Base-by-base conservation (phyloP, 2,888 invertebrate genomes). In the Nebria brevicollis region DNA sequence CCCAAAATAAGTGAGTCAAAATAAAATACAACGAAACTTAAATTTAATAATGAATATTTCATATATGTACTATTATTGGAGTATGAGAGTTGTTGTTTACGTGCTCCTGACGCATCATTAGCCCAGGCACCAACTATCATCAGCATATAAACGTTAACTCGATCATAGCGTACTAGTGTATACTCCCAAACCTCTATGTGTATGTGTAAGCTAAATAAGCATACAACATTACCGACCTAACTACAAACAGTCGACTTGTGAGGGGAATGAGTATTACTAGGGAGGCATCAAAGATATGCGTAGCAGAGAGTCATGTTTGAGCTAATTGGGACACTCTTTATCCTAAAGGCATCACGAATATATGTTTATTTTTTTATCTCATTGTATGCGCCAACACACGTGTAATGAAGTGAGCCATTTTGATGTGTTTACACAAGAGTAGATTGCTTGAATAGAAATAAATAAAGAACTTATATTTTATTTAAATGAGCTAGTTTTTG, bases 41-140 rank as follows among this genome's bases (percentile, higher is more conserved):
- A 34, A 54, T 54, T 11, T 54, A 6, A 54, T 54, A 7, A 54
- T 54, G 8, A 0, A 11, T 11, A 54, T 54, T 8, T 7, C 54
- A 54, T 54, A 2, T 54, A 7, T 54, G 54, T 13, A 54, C 54
- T 54, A 34, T 15, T 26, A 75, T 13, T 75, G 26, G 75, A 34
- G 25, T 2, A 75, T 25, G 72, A 11, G 73, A 8, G 34, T 70
- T 34, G 13, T 43, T 65, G 20, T 66, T 70, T 34, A 77, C 76
- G 34, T 13, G 20, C 26, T 25, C 78, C 73, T 78, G 20, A 20
- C 72, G 78, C 73, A 78, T 78, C 78, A 78, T 78, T 78, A 78
- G 78, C 78, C 20, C 42, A 7, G 54, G 13, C 54, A 54, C 2
- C 54, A 54, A 54, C 54, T 54, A 54, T 54, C 34, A 34, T 34